Evolutionary conservation across 2,888 invertebrate species (phyloP).

Genomic region (Microchrysa polita): DNA sequence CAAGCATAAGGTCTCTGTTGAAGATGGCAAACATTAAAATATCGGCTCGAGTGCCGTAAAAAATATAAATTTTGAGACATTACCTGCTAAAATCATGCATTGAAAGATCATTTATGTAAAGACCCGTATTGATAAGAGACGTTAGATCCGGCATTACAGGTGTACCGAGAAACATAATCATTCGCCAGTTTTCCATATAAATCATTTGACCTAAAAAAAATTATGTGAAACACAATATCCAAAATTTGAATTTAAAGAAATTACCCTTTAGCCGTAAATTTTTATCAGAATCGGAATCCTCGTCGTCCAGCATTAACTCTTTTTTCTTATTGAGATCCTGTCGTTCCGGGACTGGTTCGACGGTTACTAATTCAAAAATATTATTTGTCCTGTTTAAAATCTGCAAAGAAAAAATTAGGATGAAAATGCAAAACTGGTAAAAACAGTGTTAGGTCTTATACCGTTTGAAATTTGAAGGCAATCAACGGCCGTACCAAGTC

Average conservation of each 20-base stretch:
- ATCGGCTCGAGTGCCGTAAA: no score
- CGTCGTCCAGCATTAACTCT: slow-evolving; percentile 67
- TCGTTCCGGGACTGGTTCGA: slow-evolving; percentile 83
- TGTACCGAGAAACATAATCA: slow-evolving; percentile 96
- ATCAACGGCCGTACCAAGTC: slow-evolving; percentile 91
- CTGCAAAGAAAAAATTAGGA: slow-evolving; percentile 65
- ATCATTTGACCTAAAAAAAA: slow-evolving; percentile 89
- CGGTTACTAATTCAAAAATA: slow-evolving; percentile 93
- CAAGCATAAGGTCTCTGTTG: slow-evolving; percentile 88
- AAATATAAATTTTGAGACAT: slow-evolving; percentile 38
- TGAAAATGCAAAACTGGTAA: not conserved
- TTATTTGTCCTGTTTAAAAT: slow-evolving; percentile 95
- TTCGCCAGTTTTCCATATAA: slow-evolving; percentile 97
- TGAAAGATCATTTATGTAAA: slow-evolving; percentile 98
- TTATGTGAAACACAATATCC: not conserved
- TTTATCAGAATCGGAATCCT: slow-evolving; percentile 76
- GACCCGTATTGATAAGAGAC: slow-evolving; percentile 90
- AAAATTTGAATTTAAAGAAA: not conserved
- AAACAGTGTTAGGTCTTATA: slow-evolving; percentile 62
- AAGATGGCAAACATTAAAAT: slow-evolving; percentile 48
- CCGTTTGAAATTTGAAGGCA: slow-evolving; percentile 93
- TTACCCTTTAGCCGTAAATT: slow-evolving; percentile 82
- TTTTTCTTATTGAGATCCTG: slow-evolving; percentile 68
- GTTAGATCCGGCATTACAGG: slow-evolving; percentile 96
- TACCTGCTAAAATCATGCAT: slow-evolving; percentile 98